Evolutionary conservation across 2,113 vertebrate species (phyloP), one percentile per base, ranked within the genome.

Genomic region (Psittacula cyanocephala): DNA sequence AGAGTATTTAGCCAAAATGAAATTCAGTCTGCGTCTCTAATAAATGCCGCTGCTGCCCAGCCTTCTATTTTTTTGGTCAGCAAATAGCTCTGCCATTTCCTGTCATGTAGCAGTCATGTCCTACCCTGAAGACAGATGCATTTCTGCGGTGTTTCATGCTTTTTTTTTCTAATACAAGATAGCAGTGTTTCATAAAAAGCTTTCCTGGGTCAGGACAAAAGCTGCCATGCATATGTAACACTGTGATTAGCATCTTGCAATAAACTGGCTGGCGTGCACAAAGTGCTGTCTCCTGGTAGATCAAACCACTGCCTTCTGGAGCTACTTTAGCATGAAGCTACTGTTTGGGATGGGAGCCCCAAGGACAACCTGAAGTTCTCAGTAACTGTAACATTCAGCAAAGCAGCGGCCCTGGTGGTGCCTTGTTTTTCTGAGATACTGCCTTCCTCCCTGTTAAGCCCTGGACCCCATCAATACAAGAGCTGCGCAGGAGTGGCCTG

Each of bases 381-480:
- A 13, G 23, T 16, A 35, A 35, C 8, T 1, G 0, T 44, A 62
- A 39, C 25, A 47, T 0, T 3, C 33, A 37, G 3, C 44, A 87
- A 47, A 86, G 25, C 9, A 43, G 10, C 1, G 0, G 1, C 24
- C 22, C 65, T 17, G 9, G 3, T 4, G 16, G 41, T 39, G 23
- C 28, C 13, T 60, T 25, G 11, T 20, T 53, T 64, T 55, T 39
- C 39, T 5, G 5, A 25, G 17, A 24, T 11, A n/a, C 2, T 3
- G 1, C 20, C 7, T 39, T 69, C 31, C 8, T 35, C 27, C 31
- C 1, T 14, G 52, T 41, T 5, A 31, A 85, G 16, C 16, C 68
- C 20, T 0, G 0, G 10, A 2, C 1, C 35, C 25, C 33, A 43
- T 20, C 39, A 35, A 17, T 3, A 7, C 39, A 27, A 41, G 10